Evolutionary conservation across 2,888 invertebrate species (phyloP).

Genomic region (Synergus itoensis): DNA sequence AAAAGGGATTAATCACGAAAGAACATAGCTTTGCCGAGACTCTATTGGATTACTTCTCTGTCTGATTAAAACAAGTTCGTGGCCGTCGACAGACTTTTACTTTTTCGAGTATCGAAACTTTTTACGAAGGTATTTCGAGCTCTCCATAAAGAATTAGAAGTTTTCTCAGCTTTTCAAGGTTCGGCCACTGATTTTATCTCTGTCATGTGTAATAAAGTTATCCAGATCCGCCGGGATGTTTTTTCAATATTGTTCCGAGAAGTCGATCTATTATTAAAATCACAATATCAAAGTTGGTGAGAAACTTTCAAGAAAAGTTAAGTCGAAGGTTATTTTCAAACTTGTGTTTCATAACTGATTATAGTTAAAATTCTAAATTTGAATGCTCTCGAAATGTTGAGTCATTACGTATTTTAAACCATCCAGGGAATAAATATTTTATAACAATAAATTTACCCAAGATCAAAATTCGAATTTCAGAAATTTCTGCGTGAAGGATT

Average conservation of each 20-base stretch:
- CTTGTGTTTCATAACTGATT: too few relatives aligned
- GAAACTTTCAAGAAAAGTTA: too few relatives aligned
- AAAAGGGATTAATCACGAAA: constrained; percentile 12
- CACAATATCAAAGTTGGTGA: too few relatives aligned
- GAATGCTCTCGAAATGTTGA: too few relatives aligned
- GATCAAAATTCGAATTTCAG: too few relatives aligned
- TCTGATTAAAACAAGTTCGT: constrained; percentile 27
- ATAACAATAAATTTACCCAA: too few relatives aligned
- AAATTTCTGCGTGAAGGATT: too few relatives aligned
- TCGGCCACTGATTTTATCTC: constrained; percentile 8
- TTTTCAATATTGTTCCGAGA: constrained; percentile 9
- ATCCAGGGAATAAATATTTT: too few relatives aligned
- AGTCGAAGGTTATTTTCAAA: too few relatives aligned
- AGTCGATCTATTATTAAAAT: background rate
- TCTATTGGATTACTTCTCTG: constrained; percentile 11
- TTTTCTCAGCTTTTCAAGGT: background rate
- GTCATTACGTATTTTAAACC: too few relatives aligned
- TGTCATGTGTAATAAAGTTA: constrained; percentile 15
- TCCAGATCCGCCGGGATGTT: constrained; percentile 10
- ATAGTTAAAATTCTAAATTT: too few relatives aligned
- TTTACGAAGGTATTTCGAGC: background rate
- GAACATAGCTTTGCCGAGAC: background rate
- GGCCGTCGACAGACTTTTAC: constrained; percentile 18
- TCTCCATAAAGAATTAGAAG: constrained; percentile 13
- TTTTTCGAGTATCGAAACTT: constrained; percentile 6